Percentiles rank a stretch among this genome's conserved stretches.
phyloP scores from a whole-genome alignment of 2,797 vertebrate genomes.

The Melanotaenia pygmaea region DNA sequence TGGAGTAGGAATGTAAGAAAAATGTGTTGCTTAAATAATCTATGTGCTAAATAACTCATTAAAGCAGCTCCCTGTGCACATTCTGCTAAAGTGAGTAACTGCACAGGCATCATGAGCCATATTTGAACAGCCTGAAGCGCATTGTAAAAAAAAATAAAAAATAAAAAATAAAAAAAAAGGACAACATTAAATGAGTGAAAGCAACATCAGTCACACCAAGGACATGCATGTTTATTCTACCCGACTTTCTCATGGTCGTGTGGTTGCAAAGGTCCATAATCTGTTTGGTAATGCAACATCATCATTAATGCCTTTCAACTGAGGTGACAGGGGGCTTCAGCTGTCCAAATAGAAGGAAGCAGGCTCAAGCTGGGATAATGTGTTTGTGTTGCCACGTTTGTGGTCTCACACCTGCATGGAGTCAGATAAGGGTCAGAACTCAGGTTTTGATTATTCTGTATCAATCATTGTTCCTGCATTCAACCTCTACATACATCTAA shows the following conservation, averaged over 20 bases:
- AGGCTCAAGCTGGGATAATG: conserved; percentile 49
- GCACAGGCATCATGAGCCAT: conserved; percentile 5
- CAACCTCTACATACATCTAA: conserved; percentile 37
- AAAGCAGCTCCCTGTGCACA: conserved; percentile 7
- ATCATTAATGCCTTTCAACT: conserved; percentile 47
- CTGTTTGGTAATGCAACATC: conserved; percentile 51
- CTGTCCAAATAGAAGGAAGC: conserved; percentile 78
- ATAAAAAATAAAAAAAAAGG: no score
- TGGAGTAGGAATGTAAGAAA: background rate
- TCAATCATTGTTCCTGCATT: conserved; percentile 11
- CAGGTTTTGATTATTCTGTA: conserved; percentile 14
- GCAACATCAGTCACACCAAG: conserved; percentile 13
- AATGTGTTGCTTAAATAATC: background rate
- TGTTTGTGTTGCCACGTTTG: conserved; percentile 66
- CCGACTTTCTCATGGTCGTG: conserved; percentile 56
- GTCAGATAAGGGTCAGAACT: conserved; percentile 65
- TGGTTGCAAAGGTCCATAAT: conserved; percentile 34
- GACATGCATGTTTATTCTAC: conserved; percentile 51
- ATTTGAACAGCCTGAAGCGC: conserved; percentile 20
- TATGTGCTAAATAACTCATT: background rate
- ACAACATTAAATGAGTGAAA: conserved; percentile 18
- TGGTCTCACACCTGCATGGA: conserved; percentile 61
- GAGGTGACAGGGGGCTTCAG: conserved; percentile 58
- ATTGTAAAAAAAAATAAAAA: background rate
- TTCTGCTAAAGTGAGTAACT: conserved; percentile 6